Base-by-base conservation (phyloP, 2,113 vertebrate species). In the Abramis brama region DNA sequence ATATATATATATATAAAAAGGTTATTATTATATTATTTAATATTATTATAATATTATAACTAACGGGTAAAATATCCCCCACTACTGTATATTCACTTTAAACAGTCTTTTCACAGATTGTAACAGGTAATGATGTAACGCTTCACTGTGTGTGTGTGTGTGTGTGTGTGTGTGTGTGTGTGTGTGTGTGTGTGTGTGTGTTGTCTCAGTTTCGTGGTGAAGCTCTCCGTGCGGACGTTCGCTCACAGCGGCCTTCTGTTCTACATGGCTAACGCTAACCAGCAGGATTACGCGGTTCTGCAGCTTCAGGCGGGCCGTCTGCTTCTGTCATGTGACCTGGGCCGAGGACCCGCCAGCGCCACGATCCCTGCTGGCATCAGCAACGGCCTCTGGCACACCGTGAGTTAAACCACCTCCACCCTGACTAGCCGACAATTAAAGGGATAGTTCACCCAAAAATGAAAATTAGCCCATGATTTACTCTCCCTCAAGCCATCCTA, bases 321-420 rank as follows among this genome's bases (percentile, higher is more conserved):
- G 36, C 89, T 93, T 89, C 95, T 99, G 91, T 95, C 94, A 83
- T 97, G 97, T 86, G 97, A 99, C 86, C 93, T 98, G 30, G 97
- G 97, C 36, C 97, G 95, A 93, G 96, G 97, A 64, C 93, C 93
- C 1, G 93, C 96, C 15, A 92, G 93, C n/a, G 89, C 94, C 88
- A 91, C 91, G 12, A 96, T 96, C n/a, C 92, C 95, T 2, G 74
- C 91, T 0, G 6, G 84, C 19, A 60, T 99, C 90, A 96, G 79
- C 10, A 96, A 99, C 9, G 98, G 98, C 86, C 92, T 91, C 80
- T 99, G 97, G 98, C 98, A 99, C 92, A 92, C 66, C 3, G 88
- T 89, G 52, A 85, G 88, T 33, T 50, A n/a, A 45, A 2, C 8
- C 60, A 10, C 11, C 10, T 62, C 59, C 23, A 60, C 59, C n/a